These are phyloP conservation scores for Cyrtonyx montezumae DNA, from an alignment of 2,113 vertebrate species.

Conservation along the genomic window DNA sequence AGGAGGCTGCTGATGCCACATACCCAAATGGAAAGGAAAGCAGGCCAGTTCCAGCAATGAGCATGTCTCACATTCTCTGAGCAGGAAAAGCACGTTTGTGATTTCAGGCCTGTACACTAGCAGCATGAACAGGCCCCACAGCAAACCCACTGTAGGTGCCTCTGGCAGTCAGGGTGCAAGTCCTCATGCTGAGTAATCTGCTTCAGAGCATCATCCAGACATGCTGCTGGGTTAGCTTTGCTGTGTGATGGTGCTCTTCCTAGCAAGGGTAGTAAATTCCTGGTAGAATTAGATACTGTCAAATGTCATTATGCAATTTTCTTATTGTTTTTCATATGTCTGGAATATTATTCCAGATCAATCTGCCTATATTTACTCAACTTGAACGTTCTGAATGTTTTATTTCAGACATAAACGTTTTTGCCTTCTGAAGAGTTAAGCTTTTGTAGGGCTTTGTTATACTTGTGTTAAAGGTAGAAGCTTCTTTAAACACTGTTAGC, in stretches of 20 bases:
- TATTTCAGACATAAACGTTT: background rate
- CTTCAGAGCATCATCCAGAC: background rate
- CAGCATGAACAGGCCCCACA: background rate
- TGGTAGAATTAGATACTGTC: background rate
- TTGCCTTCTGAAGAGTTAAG: background rate
- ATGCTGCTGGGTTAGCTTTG: too few species aligned
- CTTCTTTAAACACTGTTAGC: background rate
- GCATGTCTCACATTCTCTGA: background rate
- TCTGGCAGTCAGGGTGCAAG: background rate
- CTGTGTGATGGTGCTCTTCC: background rate
- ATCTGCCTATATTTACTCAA: background rate
- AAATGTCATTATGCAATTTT: background rate
- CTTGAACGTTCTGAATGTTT: background rate
- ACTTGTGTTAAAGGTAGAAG: background rate
- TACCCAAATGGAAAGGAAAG: background rate
- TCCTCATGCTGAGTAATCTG: background rate
- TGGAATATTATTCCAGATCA: background rate
- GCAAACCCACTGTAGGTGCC: background rate
- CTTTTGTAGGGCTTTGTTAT: rapidly evolving
- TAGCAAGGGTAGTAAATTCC: background rate
- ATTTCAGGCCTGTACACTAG: background rate
- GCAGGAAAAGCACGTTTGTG: background rate
- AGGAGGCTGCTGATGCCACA: background rate
- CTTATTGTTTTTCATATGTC: background rate
- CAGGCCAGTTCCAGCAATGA: background rate